Evolutionary conservation across 2,797 vertebrate species (phyloP).

Genomic region (Phaenicophaeus curvirostris): DNA sequence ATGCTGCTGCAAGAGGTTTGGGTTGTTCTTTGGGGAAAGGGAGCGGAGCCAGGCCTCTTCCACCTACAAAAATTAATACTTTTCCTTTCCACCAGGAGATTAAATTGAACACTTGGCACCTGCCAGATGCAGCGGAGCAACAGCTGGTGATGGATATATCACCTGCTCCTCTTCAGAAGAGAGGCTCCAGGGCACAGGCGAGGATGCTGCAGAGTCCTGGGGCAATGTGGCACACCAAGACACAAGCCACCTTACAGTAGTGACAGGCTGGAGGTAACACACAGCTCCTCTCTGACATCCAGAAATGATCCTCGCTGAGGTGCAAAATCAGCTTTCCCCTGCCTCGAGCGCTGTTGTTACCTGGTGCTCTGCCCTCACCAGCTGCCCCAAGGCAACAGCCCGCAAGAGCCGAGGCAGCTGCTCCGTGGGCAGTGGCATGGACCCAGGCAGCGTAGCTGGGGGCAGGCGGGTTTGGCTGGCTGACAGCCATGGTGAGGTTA

Average conservation of each 20-base stretch:
- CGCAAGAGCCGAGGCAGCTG: background rate
- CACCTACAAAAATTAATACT: background rate
- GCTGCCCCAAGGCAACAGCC: background rate
- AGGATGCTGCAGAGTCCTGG: background rate
- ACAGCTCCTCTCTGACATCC: background rate
- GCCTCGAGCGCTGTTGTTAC: fast-evolving
- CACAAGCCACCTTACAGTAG: background rate
- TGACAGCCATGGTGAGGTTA: background rate
- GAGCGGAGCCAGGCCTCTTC: background rate
- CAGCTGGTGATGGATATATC: background rate
- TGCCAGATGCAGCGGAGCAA: background rate
- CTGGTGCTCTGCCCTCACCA: background rate
- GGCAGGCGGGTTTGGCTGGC: background rate
- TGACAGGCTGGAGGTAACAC: background rate
- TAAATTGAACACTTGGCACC: background rate
- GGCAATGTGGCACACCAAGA: background rate
- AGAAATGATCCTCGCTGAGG: background rate
- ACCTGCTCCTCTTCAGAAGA: background rate
- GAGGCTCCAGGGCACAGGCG: background rate
- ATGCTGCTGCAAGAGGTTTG: background rate
- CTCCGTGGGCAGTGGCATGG: fast-evolving
- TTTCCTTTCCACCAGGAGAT: background rate
- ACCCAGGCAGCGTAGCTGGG: fast-evolving
- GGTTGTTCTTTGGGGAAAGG: background rate
- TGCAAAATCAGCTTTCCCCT: background rate